phyloP scores from a whole-genome alignment of 2,797 vertebrate genomes.

The Melanogrammus aeglefinus region DNA sequence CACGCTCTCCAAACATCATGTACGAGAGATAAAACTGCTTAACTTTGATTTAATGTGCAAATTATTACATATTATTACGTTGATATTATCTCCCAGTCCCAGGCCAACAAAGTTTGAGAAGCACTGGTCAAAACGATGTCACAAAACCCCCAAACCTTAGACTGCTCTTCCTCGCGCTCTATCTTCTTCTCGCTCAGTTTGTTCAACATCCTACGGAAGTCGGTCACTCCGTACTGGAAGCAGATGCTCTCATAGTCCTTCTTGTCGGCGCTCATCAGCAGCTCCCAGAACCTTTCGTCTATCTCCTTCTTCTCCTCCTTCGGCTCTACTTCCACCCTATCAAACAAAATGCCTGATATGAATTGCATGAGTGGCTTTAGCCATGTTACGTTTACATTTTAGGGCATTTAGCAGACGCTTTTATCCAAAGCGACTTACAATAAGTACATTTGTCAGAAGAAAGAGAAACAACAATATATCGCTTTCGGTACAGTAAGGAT shows the following conservation, averaged over 20 bases:
- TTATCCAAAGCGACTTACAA: too few relatives aligned
- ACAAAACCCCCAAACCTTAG: slow-evolving; percentile 61
- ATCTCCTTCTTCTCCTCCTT: slow-evolving; percentile 61
- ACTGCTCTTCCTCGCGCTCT: slow-evolving; percentile 73
- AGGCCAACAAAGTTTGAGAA: neutral
- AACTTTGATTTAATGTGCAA: too few relatives aligned
- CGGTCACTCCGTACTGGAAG: slow-evolving; percentile 78
- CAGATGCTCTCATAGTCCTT: slow-evolving; percentile 87
- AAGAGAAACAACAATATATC: too few relatives aligned
- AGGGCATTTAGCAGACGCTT: too few relatives aligned
- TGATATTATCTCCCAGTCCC: neutral
- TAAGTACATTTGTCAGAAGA: too few relatives aligned
- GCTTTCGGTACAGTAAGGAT: too few relatives aligned
- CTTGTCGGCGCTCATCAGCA: slow-evolving; percentile 80
- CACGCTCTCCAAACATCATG: too few relatives aligned
- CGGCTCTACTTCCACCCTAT: slow-evolving; percentile 45
- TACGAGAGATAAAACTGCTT: too few relatives aligned
- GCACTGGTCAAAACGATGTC: neutral
- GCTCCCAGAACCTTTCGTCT: slow-evolving; percentile 81
- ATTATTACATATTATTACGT: too few relatives aligned
- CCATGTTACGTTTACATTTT: too few relatives aligned
- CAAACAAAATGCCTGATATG: neutral
- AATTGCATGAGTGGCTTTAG: neutral
- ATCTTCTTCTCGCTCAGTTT: slow-evolving; percentile 79
- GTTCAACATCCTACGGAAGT: slow-evolving; percentile 85